Conservation (phyloP, 2,797 vertebrate genomes). For the Pogoniulus pusillus region DNA sequence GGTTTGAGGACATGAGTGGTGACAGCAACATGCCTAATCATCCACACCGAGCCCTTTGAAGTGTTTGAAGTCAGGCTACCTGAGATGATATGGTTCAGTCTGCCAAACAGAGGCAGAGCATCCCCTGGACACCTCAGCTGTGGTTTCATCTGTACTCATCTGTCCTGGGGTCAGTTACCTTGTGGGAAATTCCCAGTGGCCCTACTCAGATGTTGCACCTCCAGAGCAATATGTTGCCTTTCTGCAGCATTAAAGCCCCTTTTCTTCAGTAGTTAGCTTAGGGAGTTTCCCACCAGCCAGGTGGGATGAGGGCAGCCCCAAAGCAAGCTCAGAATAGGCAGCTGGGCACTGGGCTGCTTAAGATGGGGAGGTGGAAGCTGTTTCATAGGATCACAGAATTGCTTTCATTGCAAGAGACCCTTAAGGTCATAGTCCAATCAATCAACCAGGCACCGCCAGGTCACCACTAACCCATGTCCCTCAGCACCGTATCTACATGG, state of each 20-base stretch:
- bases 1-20: neutral
- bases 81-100: neutral
- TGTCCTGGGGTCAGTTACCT: neutral
- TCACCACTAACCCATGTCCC: neutral
- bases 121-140: neutral
- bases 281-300: neutral
- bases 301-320: neutral
- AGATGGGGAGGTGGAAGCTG: neutral
- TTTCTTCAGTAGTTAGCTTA: too few relatives aligned
- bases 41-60: neutral
- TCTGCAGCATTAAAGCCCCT: neutral
- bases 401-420: neutral
- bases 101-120: neutral
- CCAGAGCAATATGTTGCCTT: neutral
- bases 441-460: too few relatives aligned
- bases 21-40: rapidly evolving
- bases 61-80: neutral
- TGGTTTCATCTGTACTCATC: rapidly evolving
- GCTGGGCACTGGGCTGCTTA: neutral
- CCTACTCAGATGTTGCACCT: rapidly evolving
- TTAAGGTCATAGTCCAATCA: neutral
- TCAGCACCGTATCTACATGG: neutral
- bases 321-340: neutral
- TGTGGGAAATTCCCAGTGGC: neutral
- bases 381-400: neutral